Evolutionary conservation across 1,140 invertebrate species (phyloP), one percentile per base, ranked within the genome.

Genomic region (Pomacea maculata): DNA sequence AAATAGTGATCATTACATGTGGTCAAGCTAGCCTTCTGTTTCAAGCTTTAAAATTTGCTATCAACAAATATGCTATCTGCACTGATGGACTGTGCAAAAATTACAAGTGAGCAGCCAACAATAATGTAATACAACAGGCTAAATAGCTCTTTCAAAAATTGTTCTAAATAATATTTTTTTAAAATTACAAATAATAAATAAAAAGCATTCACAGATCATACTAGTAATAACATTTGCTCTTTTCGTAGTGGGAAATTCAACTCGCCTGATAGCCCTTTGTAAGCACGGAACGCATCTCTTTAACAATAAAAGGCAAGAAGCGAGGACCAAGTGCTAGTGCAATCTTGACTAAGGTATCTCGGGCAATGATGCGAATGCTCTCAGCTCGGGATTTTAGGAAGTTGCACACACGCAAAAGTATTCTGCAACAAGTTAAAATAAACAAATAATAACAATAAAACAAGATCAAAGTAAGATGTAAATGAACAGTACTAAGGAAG

Each of bases 301-400:
- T 93, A 9, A 99, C 89, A 14, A 99, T 91, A 87, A 94, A 92
- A 34, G 94, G 93, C 80, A 99, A 93, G 90, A 97, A 97, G 25
- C 93, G 91, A 0, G 96, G 94, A 1, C 98, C 98, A 0, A 99
- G 92, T 0, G 95, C 94, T 4, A 94, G 85, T 94, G 98, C 95
- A 52, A 98, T 96, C 91, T 97, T 96, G 80, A 97, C 94, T 0
- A 99, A 91, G 29, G 96, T 97, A 87, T 98, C 96, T 34, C 97
- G 93, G 0, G 97, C 95, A 0, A 94, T 92, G 87, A 96, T 94
- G 68, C 98, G 93, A 1, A 99, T 96, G 83, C 95, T 96, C 85
- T 96, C 95, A n/a, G 97, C 92, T 8, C 95, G 94, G 9, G 96
- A 98, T 89, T 97, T 96, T 70, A 98, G 90, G 87, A 98, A 97